A percentile compares a stretch with the other conserved stretches of the same genome.
phyloP scores from a whole-genome alignment of 2,888 invertebrate species.

The Adelphocoris suturalis region DNA sequence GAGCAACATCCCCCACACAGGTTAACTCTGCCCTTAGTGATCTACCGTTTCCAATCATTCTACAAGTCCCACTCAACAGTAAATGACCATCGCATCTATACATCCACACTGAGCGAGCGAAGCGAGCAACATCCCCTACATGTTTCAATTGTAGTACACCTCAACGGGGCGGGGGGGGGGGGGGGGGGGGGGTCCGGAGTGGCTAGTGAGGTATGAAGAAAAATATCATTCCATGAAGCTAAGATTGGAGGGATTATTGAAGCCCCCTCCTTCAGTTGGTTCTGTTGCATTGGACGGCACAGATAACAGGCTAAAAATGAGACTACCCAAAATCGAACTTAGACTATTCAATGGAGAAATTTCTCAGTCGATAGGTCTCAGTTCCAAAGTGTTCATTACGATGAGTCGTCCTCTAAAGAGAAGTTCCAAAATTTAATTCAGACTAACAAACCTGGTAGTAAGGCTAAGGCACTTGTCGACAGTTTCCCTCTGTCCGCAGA shows the following conservation, averaged over 20 bases:
- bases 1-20: no score
- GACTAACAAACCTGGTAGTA: constrained; percentile 62
- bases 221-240: neutral
- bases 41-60: no score
- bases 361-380: constrained; percentile 26
- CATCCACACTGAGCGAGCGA: no score
- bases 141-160: no score
- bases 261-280: neutral
- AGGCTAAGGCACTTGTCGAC: constrained; percentile 74
- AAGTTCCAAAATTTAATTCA: constrained; percentile 74
- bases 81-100: no score
- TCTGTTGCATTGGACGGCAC: neutral
- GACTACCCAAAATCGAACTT: neutral
- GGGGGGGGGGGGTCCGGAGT: no score
- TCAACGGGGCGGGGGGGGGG: no score
- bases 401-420: neutral
- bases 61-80: no score
- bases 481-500: constrained; percentile 71
- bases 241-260: neutral
- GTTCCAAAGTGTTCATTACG: constrained; percentile 51
- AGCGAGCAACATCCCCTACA: no score
- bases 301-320: neutral
- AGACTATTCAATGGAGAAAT: constrained; percentile 58
- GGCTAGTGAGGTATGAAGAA: neutral
- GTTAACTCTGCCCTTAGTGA: no score